Conservation (phyloP, 2,888 invertebrate species). For the Sarcophaga variegata region DNA sequence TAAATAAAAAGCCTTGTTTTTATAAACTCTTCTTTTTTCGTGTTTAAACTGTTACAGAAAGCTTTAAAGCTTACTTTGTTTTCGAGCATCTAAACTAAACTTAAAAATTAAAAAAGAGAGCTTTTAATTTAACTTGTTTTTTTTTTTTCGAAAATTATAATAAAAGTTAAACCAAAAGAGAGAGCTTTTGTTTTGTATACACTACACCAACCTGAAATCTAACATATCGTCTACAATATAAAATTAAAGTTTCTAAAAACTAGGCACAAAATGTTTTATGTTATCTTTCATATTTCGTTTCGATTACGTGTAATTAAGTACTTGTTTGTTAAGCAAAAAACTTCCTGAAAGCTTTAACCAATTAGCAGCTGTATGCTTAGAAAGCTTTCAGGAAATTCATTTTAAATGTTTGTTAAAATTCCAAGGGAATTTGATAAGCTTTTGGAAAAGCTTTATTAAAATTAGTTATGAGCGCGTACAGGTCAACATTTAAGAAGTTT, state of each 20-base stretch:
- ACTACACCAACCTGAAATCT: background rate
- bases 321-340: background rate
- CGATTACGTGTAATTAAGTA: conserved; percentile 52
- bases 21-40: no score
- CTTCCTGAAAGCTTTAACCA: no score
- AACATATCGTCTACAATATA: conserved; percentile 6
- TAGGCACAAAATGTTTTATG: conserved; percentile 47
- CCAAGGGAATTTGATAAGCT: background rate
- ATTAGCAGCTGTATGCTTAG: no score
- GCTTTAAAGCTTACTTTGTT: background rate
- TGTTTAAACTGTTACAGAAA: background rate
- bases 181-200: conserved; percentile 8
- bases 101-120: background rate
- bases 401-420: background rate
- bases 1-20: no score
- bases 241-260: conserved; percentile 53
- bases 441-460: background rate
- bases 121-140: background rate
- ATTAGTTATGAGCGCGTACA: no score
- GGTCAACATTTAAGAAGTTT: conserved; percentile 84
- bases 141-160: background rate
- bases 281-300: conserved; percentile 1
- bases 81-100: conserved; percentile 7
- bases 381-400: no score
- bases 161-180: conserved; percentile 34